Percentiles rank a stretch among this genome's conserved stretches.
Evolutionary conservation across 2,797 vertebrate species (phyloP).

Genomic region (Potorous gilbertii): DNA sequence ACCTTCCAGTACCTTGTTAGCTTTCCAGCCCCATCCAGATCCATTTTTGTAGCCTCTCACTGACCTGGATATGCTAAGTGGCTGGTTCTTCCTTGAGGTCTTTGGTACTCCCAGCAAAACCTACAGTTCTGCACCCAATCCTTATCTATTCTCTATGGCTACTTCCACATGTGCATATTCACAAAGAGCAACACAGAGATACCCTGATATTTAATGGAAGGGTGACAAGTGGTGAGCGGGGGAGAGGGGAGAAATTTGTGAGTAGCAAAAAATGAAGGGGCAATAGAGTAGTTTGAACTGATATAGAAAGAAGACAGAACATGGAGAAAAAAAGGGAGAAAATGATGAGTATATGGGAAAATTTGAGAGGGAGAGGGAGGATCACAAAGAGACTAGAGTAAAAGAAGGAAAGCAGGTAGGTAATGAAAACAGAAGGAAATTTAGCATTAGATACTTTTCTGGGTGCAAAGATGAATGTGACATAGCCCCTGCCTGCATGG

Average conservation of each 20-base stretch:
- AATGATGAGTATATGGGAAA: not conserved
- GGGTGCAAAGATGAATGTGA: not conserved
- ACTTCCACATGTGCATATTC: not conserved
- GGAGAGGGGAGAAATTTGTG: not conserved
- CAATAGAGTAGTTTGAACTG: not conserved
- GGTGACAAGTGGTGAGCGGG: too few relatives aligned
- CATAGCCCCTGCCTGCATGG: conserved; percentile 10
- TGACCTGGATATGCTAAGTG: not conserved
- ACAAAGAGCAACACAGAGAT: not conserved
- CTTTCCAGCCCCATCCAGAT: not conserved
- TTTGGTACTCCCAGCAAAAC: not conserved
- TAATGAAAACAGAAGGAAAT: not conserved
- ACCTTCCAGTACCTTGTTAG: not conserved
- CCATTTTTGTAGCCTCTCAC: conserved; percentile 2
- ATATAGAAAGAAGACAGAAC: too few relatives aligned
- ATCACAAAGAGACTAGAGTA: not conserved
- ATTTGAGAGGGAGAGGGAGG: not conserved
- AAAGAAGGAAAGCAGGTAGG: not conserved
- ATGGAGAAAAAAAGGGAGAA: not conserved
- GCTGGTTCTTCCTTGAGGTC: not conserved
- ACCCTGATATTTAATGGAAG: not conserved
- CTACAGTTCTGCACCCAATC: not conserved
- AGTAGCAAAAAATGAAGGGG: not conserved
- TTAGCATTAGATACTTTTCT: not conserved
- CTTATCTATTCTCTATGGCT: not conserved